Base-by-base conservation (phyloP, 2,888 invertebrate species). In the Iphiclides podalirius region DNA sequence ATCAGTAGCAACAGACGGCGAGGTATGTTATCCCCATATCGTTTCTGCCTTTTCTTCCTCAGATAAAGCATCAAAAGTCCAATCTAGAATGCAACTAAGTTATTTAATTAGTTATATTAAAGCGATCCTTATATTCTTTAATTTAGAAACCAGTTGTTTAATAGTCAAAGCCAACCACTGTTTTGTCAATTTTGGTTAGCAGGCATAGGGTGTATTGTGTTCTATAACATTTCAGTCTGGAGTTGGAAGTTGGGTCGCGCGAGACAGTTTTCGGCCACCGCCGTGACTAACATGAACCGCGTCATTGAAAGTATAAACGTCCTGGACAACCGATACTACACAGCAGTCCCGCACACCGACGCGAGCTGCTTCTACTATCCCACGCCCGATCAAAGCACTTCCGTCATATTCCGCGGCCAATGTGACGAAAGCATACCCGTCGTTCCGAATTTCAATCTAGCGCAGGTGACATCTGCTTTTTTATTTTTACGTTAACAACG, bases 241-340 rank as follows among this genome's bases (percentile, higher is more conserved):
- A 74, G 74, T 42, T 79, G 79, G 79, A 78, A 75, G 43, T 56
- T 80, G 4, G 75, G 77, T 49, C 67, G 78, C 9, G 53, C 57
- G 1, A 59, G 60, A 20, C 54, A 63, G 9, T 48, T 77, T 6
- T 58, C 63, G 4, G 15, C 41, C 3, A 23, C 38, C 1, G 72
- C 72, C 11, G 53, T 34, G 2, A 37, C 41, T 1, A 59, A 58
- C 23, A 72, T 79, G 11, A 62, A 71, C 17, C 47, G 52, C 28
- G 52, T 67, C 1, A 57, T 76, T 0, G 41, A 57, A 4, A 46
- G 20, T 1, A 58, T 72, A 7, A 47, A 64, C 2, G 72, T 74
- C 0, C 57, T 75, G 1, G 57, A 74, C 42, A 62, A 67, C 35
- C 64, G 60, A 0, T 78, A 70, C 58, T 78, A 62, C 40, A 43